Conservation (phyloP, 2,888 invertebrate genomes). For the Noctua janthe region DNA sequence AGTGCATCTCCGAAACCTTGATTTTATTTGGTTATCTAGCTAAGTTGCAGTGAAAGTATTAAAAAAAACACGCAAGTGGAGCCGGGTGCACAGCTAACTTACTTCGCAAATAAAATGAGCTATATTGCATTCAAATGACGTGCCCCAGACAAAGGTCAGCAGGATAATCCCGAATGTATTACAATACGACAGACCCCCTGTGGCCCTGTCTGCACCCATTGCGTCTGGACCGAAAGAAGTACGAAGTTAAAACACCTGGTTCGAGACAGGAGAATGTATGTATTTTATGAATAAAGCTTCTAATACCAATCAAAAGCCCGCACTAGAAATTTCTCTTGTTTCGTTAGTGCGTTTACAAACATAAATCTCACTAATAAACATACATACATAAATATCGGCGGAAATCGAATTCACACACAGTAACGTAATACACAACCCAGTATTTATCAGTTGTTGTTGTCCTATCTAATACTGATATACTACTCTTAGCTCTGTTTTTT, state of each 20-base stretch:
- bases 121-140: background rate
- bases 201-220: constrained; percentile 14
- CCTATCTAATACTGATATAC: background rate
- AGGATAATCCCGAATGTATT: constrained; percentile 13
- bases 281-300: background rate
- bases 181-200: constrained; percentile 7
- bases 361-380: background rate
- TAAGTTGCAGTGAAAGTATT: background rate
- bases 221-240: background rate
- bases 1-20: background rate
- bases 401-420: background rate
- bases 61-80: background rate
- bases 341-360: background rate
- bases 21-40: background rate
- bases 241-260: constrained; percentile 16
- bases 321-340: background rate
- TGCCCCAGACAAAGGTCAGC: background rate
- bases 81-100: background rate
- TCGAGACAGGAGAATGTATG: background rate
- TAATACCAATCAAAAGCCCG: background rate
- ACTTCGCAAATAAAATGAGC: background rate
- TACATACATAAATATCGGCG: background rate
- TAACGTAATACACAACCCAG: background rate
- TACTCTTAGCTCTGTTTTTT: background rate
- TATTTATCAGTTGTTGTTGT: too few species aligned